Evolutionary conservation across 2,888 invertebrate genomes (phyloP), one percentile per base, ranked within the genome.

Genomic region (Tiliacea aurago): DNA sequence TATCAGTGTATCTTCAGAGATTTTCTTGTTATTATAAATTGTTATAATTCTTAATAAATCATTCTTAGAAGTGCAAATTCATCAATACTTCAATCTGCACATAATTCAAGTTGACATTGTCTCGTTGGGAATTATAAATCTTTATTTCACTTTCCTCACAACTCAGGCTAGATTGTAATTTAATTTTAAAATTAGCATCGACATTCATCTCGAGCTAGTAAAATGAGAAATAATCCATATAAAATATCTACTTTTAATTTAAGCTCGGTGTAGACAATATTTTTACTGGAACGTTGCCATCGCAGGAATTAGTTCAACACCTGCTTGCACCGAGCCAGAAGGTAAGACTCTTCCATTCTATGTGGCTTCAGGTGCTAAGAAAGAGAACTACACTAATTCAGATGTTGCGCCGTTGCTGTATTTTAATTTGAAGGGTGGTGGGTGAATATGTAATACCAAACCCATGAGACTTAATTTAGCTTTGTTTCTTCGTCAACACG

Each of bases 201-300:
- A 73, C 77, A 79, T 78, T 85, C 76, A 82, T 81, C 65, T 64
- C 51, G 6, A 51, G 76, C 55, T 28, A 84, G 62, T 69, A 18
- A 84, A 84, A 86, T 86, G 76, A 86, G 76, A 75, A 85, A 85
- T 87, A 85, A 81, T 66, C 75, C 66, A 83, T 83, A 85, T 84
- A 86, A 86, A 86, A 79, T 84, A 86, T 84, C 85, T 86, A 87
- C 80, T 86, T 89, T 89, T 89, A 88, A 89, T 90, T 90, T 86
- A 81, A 88, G 74, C 84, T 70, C 71, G 80, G 80, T 81, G 71
- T 76, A 84, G 79, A 80, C 83, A 83, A 87, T 87, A 84, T 86
- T 88, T 89, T 87, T 86, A 78, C 79, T 89, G 90, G 89, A 89
- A 83, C 58, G 66, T 69, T 86, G 88, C 88, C 88, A 88, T 85